phyloP scores from a whole-genome alignment of 2,113 vertebrate genomes.

The Aegithalos caudatus region DNA sequence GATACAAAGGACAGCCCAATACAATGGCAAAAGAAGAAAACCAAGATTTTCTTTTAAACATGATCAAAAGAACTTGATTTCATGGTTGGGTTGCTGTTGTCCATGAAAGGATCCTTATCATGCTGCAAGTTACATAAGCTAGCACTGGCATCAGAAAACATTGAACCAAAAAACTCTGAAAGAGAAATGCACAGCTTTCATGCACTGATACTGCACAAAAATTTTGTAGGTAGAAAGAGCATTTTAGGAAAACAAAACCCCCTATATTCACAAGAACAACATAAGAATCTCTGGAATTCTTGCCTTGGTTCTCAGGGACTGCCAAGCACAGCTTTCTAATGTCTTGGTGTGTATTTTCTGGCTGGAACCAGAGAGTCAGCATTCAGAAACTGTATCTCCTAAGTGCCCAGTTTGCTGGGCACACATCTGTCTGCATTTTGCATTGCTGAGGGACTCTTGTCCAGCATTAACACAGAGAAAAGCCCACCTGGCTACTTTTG shows the following conservation, averaged over 20 bases:
- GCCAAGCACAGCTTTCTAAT: not conserved
- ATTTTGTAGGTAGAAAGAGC: not conserved
- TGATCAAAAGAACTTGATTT: conserved; percentile 31
- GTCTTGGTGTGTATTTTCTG: not conserved
- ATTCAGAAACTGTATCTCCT: not conserved
- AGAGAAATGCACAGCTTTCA: not conserved
- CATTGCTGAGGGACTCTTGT: not conserved
- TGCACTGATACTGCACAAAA: not conserved
- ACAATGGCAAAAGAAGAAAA: not conserved
- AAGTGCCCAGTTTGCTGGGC: not conserved
- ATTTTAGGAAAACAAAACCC: not conserved
- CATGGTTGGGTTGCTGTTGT: conserved; percentile 8
- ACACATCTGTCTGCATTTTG: not conserved
- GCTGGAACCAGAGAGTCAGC: not conserved
- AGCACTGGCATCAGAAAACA: not conserved
- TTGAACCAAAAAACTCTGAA: not conserved
- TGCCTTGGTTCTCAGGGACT: not conserved
- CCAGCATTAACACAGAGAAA: not conserved
- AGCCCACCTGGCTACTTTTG: not conserved
- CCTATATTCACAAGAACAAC: not conserved
- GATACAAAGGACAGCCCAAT: not conserved
- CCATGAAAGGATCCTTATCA: conserved; percentile 39
- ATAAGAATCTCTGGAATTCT: not conserved
- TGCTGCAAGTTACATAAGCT: not conserved
- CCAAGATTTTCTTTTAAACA: not conserved